Base-by-base conservation (phyloP, 2,113 vertebrate genomes). In the Protobothrops flavoviridis region DNA sequence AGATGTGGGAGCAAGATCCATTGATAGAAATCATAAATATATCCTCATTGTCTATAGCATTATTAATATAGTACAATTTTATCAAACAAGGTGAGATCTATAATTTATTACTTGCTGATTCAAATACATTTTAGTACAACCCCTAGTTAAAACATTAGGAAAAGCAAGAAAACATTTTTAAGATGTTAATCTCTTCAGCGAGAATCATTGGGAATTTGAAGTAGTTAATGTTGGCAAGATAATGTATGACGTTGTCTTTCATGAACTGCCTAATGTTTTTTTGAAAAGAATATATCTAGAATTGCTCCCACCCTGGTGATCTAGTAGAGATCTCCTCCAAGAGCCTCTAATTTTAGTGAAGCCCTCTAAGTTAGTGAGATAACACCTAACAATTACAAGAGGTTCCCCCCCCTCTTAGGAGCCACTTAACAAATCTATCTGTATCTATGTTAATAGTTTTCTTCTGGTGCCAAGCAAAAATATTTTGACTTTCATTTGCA, bases 21-120 rank as follows among this genome's bases (percentile, higher is more conserved):
- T 94, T 96, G 94, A 96, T 97, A 96, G 97, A 98, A 97, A 97
- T 95, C 96, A 94, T 95, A 97, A 90, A 97, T 97, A 95, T 96
- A 95, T 96, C 96, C 96, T 91, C 91, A 45, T 96, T 95, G 89
- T 91, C 56, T 86, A 81, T 95, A 95, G 85, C 95, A 48, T 12
- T 93, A 94, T 95, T 95, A 95, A 94, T 94, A 96, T 91, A 93
- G 93, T 90, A 93, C 94, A 96, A 96, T 96, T 93, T 95, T 95
- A 57, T 91, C 96, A 95, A 97, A 93, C 95, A 96, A 94, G 91
- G 93, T 87, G 86, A 96, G 85, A 85, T 95, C 95, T 94, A 64
- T 93, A 93, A 55, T 93, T 95, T 91, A 96, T 89, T 94, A 95
- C 94, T 95, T 96, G 92, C 89, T 94, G 94, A 94, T 95, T 86